Conservation (phyloP, 2,888 invertebrate species). For the Crematogaster levior region DNA sequence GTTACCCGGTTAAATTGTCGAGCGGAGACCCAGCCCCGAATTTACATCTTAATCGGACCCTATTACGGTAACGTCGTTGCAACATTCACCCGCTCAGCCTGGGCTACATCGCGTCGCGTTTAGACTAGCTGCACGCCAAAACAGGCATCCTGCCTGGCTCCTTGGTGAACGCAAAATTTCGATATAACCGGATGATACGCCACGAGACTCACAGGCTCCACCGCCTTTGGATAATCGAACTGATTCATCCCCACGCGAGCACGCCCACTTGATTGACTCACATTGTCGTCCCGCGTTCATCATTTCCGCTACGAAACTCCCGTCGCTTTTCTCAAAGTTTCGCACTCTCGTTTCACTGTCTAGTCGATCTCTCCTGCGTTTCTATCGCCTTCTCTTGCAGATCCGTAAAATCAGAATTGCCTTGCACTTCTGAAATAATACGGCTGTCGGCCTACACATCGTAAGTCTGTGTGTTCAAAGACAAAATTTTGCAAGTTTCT, state of each 20-base stretch:
- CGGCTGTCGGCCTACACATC: neutral
- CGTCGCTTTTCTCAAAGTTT: constrained; percentile 72
- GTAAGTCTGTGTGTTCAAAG: neutral
- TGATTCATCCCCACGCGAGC: constrained; percentile 80
- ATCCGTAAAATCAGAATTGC: neutral
- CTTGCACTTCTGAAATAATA: constrained; percentile 22
- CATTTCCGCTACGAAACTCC: constrained; percentile 78
- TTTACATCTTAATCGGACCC: constrained; percentile 85
- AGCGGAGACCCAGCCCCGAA: constrained; percentile 77
- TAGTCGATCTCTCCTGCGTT: neutral
- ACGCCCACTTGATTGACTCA: constrained; percentile 83
- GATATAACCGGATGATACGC: constrained; percentile 45
- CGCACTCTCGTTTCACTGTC: constrained; percentile 15
- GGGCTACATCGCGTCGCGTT: constrained; percentile 56
- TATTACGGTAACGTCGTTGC: constrained; percentile 83
- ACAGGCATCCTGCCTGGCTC: neutral
- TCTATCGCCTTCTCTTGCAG: constrained; percentile 5
- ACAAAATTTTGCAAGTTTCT: constrained; percentile 3
- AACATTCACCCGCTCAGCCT: constrained; percentile 60
- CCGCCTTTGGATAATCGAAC: constrained; percentile 80
- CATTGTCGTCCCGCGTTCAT: constrained; percentile 83
- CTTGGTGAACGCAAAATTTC: constrained; percentile 66
- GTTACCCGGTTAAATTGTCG: constrained; percentile 84
- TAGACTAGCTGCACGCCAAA: constrained; percentile 28
- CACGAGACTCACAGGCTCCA: constrained; percentile 7